A percentile compares a stretch with the other conserved stretches of the same genome.
Conservation (phyloP, 2,888 invertebrate species). For the Nymphalis c-album region DNA sequence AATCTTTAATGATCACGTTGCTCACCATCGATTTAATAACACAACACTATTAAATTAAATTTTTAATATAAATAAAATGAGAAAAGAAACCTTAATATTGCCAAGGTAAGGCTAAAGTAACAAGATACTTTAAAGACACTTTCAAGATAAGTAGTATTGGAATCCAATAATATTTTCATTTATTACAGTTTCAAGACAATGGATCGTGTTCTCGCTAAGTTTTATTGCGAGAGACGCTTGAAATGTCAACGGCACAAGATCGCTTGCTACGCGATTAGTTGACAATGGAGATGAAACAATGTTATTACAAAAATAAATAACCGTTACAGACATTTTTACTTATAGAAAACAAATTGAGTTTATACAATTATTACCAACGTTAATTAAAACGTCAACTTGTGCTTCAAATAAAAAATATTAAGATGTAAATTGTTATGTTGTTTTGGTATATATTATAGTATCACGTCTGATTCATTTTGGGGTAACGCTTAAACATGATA, state of each 20-base stretch:
- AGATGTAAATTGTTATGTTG: too few species aligned
- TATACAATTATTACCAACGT: too few species aligned
- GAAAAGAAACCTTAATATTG: background rate
- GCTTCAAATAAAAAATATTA: too few species aligned
- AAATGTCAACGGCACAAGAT: slow-evolving; percentile 1
- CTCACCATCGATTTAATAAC: background rate
- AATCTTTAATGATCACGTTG: too few species aligned
- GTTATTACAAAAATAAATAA: too few species aligned
- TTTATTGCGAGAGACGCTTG: background rate
- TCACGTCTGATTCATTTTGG: too few species aligned
- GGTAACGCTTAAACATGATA: too few species aligned
- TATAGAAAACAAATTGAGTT: too few species aligned
- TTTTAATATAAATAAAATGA: background rate
- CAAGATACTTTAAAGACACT: background rate
- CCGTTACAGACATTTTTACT: too few species aligned
- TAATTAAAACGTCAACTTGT: too few species aligned
- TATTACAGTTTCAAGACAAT: slow-evolving; percentile 4
- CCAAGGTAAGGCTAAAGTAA: background rate
- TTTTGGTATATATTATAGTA: too few species aligned
- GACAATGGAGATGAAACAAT: too few species aligned
- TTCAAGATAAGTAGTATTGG: background rate
- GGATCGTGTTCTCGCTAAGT: background rate
- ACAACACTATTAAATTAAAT: background rate
- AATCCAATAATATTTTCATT: slow-evolving; percentile 7
- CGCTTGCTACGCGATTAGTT: background rate